Evolutionary conservation across 2,888 invertebrate genomes (phyloP), one percentile per base, ranked within the genome.

Genomic region (Phytoseiulus persimilis): DNA sequence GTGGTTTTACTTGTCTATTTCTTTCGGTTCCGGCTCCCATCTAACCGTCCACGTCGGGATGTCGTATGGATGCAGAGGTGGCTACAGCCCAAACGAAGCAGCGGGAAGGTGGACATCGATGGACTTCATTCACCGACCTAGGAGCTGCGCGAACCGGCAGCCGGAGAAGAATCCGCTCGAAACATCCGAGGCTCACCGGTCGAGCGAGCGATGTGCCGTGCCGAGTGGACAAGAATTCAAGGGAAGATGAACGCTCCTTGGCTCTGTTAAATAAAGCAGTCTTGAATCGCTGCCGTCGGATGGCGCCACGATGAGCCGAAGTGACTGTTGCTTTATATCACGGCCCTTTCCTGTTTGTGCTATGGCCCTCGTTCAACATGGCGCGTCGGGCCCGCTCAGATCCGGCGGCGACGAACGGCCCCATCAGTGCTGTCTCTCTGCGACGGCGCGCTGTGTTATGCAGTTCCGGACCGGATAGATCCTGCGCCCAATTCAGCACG

Each of bases 311-410:
- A 32, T 32, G 39, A 45, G 39, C 87, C n/a, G 32, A n/a, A 32
- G 87, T 45, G 87, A 87, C 32, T 33, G 32, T 87, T n/a, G 87
- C 87, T 45, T 87, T 32, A 31, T 33, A 6, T 39, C 33, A 2
- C 87, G 87, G n/a, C 87, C 87, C 87, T 87, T 31, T 87, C 87
- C 87, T 65, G 65, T 65, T 65, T 65, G 14, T 28, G 65, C 65
- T 65, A 32, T 45, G 87, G 87, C 87, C 87, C 87, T 87, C 87
- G 87, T 87, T 32, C 87, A 87, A 87, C 87, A 87, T 87, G 87
- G 87, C 87, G 87, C 45, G 87, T 87, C 87, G 87, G 87, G 87
- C 87, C 87, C 87, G 32, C 87, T 87, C 87, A 87, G 87, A 87
- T 87, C 87, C 45, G 87, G 87, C 87, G 87, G 87, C 33, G 33